phyloP scores from a whole-genome alignment of 2,888 invertebrate species.

The Nymphalis urticae region DNA sequence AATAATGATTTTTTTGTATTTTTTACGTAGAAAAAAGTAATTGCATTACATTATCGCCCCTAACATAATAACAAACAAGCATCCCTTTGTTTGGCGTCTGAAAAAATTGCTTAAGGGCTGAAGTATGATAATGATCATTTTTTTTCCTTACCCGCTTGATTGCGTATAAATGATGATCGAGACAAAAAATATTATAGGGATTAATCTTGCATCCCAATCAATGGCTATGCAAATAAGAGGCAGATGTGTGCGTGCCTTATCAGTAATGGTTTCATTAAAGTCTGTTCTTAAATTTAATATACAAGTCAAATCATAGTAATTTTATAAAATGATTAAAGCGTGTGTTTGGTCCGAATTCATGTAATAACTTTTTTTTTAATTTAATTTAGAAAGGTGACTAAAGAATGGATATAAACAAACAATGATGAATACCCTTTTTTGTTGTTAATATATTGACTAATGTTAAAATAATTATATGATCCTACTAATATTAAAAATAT shows the following conservation, averaged over 20 bases:
- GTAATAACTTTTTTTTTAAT: too few relatives aligned
- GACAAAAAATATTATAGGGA: constrained; percentile 78
- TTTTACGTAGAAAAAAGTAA: constrained; percentile 62
- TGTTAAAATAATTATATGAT: too few relatives aligned
- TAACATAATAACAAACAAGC: constrained; percentile 79
- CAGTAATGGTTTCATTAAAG: constrained; percentile 54
- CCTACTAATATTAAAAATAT: too few relatives aligned
- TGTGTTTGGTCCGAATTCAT: too few relatives aligned
- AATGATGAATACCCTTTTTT: too few relatives aligned
- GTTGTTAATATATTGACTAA: too few relatives aligned
- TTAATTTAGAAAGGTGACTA: too few relatives aligned
- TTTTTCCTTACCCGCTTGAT: constrained; percentile 70
- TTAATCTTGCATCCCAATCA: constrained; percentile 79
- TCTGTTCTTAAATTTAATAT: constrained; percentile 44
- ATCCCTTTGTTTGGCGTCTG: constrained; percentile 78
- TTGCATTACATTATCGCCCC: constrained; percentile 81
- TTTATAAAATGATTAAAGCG: background rate
- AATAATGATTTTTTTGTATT: constrained; percentile 73
- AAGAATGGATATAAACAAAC: too few relatives aligned
- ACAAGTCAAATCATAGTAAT: background rate
- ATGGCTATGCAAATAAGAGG: constrained; percentile 73
- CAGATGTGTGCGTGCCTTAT: constrained; percentile 76
- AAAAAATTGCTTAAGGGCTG: constrained; percentile 81
- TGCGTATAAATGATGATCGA: constrained; percentile 76
- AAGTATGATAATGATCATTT: constrained; percentile 78